Base-by-base conservation (phyloP, 2,113 vertebrate genomes). In the Diadophis punctatus region DNA sequence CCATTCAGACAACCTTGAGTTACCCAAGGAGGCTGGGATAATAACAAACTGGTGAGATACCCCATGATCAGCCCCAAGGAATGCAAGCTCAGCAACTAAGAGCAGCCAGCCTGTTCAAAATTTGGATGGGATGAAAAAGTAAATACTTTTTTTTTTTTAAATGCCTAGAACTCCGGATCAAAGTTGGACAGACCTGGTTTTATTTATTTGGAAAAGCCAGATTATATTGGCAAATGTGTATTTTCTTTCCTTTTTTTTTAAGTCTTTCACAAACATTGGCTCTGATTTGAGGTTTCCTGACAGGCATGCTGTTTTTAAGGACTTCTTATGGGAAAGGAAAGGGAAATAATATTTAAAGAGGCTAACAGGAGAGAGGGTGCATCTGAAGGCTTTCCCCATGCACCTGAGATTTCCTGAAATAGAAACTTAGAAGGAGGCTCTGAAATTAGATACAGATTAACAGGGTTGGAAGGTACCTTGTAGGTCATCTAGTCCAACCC, bases 171-270 rank as follows among this genome's bases (percentile, higher is more conserved):
- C 4, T 0, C 1, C 0, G 93, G 95, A 96, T 97, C 96, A 97
- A 96, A 97, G 96, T 87, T 1, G 48, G 91, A 95, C 89, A 0
- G 51, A 91, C 0, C n/a, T 1, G 91, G 91, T 92, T 95, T 86
- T 96, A 96, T 96, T 97, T 97, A 95, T 96, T 96, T 96, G 96
- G 94, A 94, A 95, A 96, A 96, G 96, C 95, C 94, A 92, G 96
- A 96, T 97, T 96, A 96, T 97, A 95, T 96, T 97, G 97, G 96
- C 97, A 97, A 95, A 97, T 95, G 96, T 96, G 95, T 96, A 96
- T 96, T 90, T 90, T 90, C 74, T 55, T 84, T 52, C 6, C 27
- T 30, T 48, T 49, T 34, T 58, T 7, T 20, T 46, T 8, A 94
- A 1, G 30, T 16, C 92, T 95, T 97, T 96, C 90, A n/a, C 94